Evolutionary conservation across 2,888 invertebrate genomes (phyloP), one percentile per base, ranked within the genome.

Genomic region (Drosophila histrio): DNA sequence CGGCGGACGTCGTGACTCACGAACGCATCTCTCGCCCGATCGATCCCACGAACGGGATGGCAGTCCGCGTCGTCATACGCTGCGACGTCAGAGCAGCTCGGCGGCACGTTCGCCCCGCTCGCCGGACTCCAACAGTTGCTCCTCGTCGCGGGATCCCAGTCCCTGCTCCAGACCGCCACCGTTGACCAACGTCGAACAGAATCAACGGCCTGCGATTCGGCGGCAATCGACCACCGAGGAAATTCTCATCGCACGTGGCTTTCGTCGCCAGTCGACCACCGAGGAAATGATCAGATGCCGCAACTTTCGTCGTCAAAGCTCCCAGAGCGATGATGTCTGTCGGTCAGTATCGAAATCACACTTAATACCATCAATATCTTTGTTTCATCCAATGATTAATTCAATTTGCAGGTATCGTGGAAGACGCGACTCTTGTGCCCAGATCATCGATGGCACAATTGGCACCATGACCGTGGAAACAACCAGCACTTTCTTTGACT

Each of bases 391-490:
- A 28, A 34, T 13, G 0, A n/a, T 28, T n/a, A 1, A 19, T n/a
- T 28, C 1, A 0, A 6, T 13, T 8, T 7, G 2, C 59, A 91
- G 92, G 2, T 92, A 91, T 71, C 91, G 92, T 1, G 92, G 92
- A 9, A 82, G 92, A 41, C 87, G 94, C 89, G 97, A 97, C 90
- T 97, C 97, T 1, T 95, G 96, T 41, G 97, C 97, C 0, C 97
- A 97, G 92, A 97, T 97, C 87, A 95, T 96, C 56, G 97, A 97
- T 89, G 97, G 97, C 13, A 97, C 97, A 22, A 95, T 97, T 75
- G 97, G 96, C 26, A 96, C 97, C 32, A 97, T 97, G 97, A 97
- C 97, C 0, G 97, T 97, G 22, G 97, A 97, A 91, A 97, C 97
- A 2, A 96, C 97, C 3, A 97, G 97, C 92, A 97, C 97, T 0